Conservation (phyloP, 2,888 invertebrate genomes). For the Cephus sareptanus region DNA sequence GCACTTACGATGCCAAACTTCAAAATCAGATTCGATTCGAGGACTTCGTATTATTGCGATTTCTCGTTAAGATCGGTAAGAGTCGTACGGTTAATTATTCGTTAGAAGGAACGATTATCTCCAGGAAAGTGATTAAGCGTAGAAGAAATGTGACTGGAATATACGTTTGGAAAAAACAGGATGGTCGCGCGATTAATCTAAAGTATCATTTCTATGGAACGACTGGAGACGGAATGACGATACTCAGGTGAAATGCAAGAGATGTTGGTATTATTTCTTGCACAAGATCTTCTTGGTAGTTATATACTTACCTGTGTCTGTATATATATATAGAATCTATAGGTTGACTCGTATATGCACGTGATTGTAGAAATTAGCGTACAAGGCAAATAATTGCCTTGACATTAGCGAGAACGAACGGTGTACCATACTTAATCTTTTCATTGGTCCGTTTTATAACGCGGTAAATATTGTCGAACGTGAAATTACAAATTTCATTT, state of each 20-base stretch:
- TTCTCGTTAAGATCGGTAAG: background rate
- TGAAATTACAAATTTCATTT: background rate
- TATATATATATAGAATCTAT: background rate
- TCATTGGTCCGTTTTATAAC: background rate
- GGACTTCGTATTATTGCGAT: background rate
- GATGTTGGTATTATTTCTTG: background rate
- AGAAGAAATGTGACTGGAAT: background rate
- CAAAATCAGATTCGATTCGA: background rate
- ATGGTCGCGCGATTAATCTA: background rate
- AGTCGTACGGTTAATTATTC: background rate
- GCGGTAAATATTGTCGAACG: background rate
- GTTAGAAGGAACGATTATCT: background rate
- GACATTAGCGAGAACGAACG: background rate
- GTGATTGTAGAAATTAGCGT: background rate
- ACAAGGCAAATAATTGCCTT: constrained; percentile 1
- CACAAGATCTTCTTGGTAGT: background rate
- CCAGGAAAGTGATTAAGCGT: background rate
- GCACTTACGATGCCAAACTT: background rate
- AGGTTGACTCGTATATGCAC: background rate
- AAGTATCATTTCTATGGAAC: background rate
- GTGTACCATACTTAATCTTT: background rate
- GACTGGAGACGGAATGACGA: background rate
- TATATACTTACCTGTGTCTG: background rate
- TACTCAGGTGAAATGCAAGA: background rate
- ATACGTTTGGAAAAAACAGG: background rate